Percentiles rank a stretch among this genome's conserved stretches.
Evolutionary conservation across 2,888 invertebrate species (phyloP).

Genomic region (Hololepta plana): DNA sequence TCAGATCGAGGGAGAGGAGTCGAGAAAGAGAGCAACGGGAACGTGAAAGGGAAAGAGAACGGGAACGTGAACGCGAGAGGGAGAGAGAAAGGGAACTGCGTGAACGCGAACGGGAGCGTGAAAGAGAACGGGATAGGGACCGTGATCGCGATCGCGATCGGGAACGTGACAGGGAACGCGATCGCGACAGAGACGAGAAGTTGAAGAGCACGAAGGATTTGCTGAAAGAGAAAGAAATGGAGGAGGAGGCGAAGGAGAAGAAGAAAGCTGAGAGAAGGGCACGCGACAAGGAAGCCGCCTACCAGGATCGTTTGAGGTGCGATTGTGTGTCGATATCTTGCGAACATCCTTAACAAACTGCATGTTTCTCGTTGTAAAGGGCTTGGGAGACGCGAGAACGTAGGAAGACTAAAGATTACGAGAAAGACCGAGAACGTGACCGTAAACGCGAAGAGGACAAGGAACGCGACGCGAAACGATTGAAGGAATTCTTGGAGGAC

Average conservation of each 20-base stretch:
- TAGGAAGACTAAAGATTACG: conserved; percentile 79
- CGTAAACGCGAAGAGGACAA: conserved; percentile 70
- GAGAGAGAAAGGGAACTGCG: conserved; percentile 28
- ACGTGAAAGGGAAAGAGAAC: conserved; percentile 26
- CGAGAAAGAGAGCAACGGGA: conserved; percentile 17
- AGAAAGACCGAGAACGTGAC: conserved; percentile 73
- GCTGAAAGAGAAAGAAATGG: conserved; percentile 63
- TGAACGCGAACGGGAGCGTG: conserved; percentile 35
- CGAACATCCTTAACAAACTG: conserved; percentile 3
- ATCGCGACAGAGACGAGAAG: conserved; percentile 29
- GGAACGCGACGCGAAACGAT: conserved; percentile 77
- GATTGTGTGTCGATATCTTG: too few relatives aligned
- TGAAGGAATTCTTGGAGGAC: conserved; percentile 96
- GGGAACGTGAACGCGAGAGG: conserved; percentile 20
- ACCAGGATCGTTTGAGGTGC: conserved; percentile 63
- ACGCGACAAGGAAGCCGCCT: conserved; percentile 89
- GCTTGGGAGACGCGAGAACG: conserved; percentile 83
- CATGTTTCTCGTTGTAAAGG: conserved; percentile 19
- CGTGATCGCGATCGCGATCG: conserved; percentile 38
- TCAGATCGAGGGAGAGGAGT: conserved; percentile 25
- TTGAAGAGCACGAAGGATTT: conserved; percentile 41
- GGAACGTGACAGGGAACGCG: conserved; percentile 35
- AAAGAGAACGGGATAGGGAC: conserved; percentile 37
- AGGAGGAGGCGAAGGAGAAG: conserved; percentile 82
- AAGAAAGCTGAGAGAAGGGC: conserved; percentile 81